Evolutionary conservation across 1,140 invertebrate species (phyloP), one percentile per base, ranked within the genome.

Genomic region (Trichoplusia ni): DNA sequence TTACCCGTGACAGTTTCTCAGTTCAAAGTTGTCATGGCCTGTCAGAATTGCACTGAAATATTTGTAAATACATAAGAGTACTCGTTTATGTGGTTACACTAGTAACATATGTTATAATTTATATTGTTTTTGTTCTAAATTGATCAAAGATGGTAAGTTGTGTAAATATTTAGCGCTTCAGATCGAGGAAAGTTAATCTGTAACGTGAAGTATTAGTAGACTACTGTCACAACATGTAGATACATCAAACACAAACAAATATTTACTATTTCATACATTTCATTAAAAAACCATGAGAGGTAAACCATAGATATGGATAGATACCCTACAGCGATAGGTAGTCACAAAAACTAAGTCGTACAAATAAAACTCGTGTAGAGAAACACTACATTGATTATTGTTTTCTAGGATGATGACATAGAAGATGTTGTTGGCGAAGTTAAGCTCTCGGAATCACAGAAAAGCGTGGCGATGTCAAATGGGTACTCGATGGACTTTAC

Each of bases 401-500:
- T 13, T 11, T 64, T 74, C 25, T 59, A 85, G 84, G 82, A 89
- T 19, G 74, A 81, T 42, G 82, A 84, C 77, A 69, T 82, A 23
- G 81, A 86, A 75, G 83, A 84, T 40, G 67, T 84, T 11, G 75
- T 82, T 16, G 82, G 82, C 16, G 76, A 86, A n/a, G 72, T 87
- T 19, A 81, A 75, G 23, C 79, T 67, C 27, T 81, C 85, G 61
- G 82, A 88, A 37, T 88, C 84, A 16, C 81, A 84, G 49, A 89
- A 86, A 74, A 90, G 87, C 76, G 73, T 87, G 65, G 80, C 84
- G 68, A 76, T 73, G 19, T 82, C 81, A 8, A 81, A 75, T 64
- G 62, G 76, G 42, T 86, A 86, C 69, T 86, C 85, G n/a, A 27
- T 73, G 13, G 85, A 90, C 64, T 88, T 86, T 62, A 89, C 79